Percentiles rank a stretch among this genome's conserved stretches.
phyloP scores from a whole-genome alignment of 1,140 invertebrate species.

The Maconellicoccus hirsutus region DNA sequence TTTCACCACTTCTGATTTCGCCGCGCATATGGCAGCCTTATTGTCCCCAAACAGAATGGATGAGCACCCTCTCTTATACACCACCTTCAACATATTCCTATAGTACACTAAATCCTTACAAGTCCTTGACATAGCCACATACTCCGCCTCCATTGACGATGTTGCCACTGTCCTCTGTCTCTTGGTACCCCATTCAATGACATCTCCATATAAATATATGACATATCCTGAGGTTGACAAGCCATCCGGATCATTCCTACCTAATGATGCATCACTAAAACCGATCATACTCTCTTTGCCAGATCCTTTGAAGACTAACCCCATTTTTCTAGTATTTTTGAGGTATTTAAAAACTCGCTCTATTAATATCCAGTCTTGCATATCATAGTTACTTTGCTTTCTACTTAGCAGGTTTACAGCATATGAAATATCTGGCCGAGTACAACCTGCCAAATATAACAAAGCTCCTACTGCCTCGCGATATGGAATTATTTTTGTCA shows the following conservation, averaged over 20 bases:
- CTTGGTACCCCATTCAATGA: conserved; percentile 26
- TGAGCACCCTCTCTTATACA: conserved; percentile 11
- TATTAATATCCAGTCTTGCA: background rate
- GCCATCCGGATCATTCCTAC: conserved; percentile 16
- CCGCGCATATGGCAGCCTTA: conserved; percentile 24
- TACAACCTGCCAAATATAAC: background rate
- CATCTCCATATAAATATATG: conserved; percentile 24
- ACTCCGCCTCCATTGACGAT: too few relatives aligned
- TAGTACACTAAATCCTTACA: conserved; percentile 28
- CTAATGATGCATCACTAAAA: too few relatives aligned
- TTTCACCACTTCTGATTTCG: conserved; percentile 23
- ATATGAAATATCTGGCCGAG: background rate
- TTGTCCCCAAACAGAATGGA: conserved; percentile 30
- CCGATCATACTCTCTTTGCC: too few relatives aligned
- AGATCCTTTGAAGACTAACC: background rate
- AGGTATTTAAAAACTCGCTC: background rate
- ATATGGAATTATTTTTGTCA: background rate
- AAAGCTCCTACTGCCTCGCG: background rate
- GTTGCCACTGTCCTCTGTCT: conserved; percentile 26
- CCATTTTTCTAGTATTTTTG: background rate
- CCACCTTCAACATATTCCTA: conserved; percentile 23
- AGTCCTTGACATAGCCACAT: too few relatives aligned
- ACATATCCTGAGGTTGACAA: conserved; percentile 25
- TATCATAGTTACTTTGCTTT: background rate
- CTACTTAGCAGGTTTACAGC: background rate